Percentiles rank a stretch among this genome's conserved stretches.
These are phyloP conservation scores for Chaenocephalus aceratus DNA, from an alignment of 2,113 vertebrate genomes.

Conservation along the genomic window DNA sequence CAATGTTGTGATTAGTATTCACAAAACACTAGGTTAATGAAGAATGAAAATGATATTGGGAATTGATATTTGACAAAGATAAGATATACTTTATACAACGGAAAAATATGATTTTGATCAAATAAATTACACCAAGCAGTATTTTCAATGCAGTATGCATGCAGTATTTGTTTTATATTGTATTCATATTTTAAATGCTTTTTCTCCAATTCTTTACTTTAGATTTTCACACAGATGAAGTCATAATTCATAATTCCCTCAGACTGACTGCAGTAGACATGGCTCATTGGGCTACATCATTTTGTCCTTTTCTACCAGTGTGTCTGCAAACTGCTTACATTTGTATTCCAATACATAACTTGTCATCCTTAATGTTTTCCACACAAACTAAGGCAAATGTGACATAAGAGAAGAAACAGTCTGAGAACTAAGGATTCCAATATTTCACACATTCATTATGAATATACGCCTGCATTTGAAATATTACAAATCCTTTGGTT, in stretches of 20 bases:
- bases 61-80: too few species aligned
- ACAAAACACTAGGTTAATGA: too few species aligned
- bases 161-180: too few species aligned
- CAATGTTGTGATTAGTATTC: too few species aligned
- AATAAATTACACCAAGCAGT: too few species aligned
- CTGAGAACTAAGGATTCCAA: background rate
- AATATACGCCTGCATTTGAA: background rate
- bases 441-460: background rate
- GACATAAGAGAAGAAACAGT: conserved; percentile 13
- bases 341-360: conserved; percentile 30
- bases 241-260: conserved; percentile 19
- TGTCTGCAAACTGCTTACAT: conserved; percentile 33
- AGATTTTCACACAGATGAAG: conserved; percentile 21
- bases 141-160: too few species aligned
- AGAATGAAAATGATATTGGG: too few species aligned
- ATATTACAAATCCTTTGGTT: background rate
- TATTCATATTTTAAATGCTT: background rate
- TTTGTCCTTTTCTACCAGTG: conserved; percentile 40
- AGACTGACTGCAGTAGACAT: conserved; percentile 40
- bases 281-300: conserved; percentile 48
- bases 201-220: conserved; percentile 11
- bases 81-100: too few species aligned
- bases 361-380: conserved; percentile 29
- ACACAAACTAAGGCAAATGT: conserved; percentile 42
- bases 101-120: too few species aligned